Evolutionary conservation across 2,797 vertebrate species (phyloP).

Genomic region (Urocyon cinereoargenteus): DNA sequence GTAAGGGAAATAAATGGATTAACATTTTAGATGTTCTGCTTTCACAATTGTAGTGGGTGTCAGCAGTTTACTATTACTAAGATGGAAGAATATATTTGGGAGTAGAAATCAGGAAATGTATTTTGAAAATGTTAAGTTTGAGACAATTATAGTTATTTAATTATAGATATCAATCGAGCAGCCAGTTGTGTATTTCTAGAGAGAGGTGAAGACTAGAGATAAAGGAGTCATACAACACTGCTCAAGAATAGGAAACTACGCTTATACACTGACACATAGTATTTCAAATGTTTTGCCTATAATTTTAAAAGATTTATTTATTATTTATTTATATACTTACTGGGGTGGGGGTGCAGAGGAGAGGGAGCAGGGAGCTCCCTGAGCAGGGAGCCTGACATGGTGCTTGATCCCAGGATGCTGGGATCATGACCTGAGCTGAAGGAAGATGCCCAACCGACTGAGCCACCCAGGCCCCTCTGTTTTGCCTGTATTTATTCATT

Average conservation of each 20-base stretch:
- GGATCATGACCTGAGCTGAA: not conserved
- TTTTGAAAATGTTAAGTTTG: constrained; percentile 1
- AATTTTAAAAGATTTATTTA: not conserved
- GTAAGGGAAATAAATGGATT: not conserved
- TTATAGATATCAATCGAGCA: not conserved
- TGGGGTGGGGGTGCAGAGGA: not conserved
- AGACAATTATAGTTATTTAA: not conserved
- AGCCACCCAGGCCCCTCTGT: not conserved
- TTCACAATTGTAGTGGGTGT: not conserved
- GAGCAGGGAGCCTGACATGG: not conserved
- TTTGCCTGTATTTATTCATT: not conserved
- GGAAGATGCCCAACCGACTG: not conserved
- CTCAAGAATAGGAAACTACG: not conserved
- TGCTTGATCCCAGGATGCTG: not conserved
- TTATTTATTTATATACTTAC: not conserved
- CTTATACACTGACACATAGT: not conserved
- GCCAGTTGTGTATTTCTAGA: not conserved
- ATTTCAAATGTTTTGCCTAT: not conserved
- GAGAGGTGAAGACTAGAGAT: not conserved
- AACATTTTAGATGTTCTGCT: constrained; percentile 8
- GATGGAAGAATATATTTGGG: not conserved
- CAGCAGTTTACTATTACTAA: not conserved
- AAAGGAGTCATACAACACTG: not conserved
- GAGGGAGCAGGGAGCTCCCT: not conserved
- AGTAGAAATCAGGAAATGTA: not conserved